Base-by-base conservation (phyloP, 2,113 vertebrate species). In the Pelusios castaneus region DNA sequence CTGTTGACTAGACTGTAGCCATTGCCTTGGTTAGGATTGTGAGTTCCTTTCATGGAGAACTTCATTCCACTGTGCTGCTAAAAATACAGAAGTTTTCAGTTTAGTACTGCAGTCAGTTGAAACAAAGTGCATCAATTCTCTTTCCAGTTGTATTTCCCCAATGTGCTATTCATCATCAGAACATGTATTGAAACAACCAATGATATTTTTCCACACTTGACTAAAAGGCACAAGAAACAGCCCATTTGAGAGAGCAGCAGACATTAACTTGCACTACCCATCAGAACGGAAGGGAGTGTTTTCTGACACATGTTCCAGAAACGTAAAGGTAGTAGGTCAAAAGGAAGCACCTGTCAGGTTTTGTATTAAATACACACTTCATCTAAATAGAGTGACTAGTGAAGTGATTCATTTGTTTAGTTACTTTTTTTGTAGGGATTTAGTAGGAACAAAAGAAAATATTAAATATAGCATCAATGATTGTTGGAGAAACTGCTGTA, bases 41-140 rank as follows among this genome's bases (percentile, higher is more conserved):
- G 99, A 94, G 98, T 98, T 97, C 98, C 98, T 97, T 99, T 99
- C 97, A 99, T 95, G 63, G 99, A 98, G 97, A 99, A 99, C 96
- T 99, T 99, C 95, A 98, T 98, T 94, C 98, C 98, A 5, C 94
- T 98, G 98, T 99, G 98, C 96, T 98, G 98, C 97, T 98, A 83
- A 56, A 94, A 79, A 91, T 45, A 97, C 67, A 56, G 34, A 84
- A 84, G 54, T 80, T 79, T 78, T 97, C 60, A 92, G 89, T 87
- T 91, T 82, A 90, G 80, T 43, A 47, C 91, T 31, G 84, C 2
- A 83, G 85, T 38, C 45, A 78, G 41, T 51, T 51, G 75, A 94
- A 89, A 85, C 13, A 73, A 85, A 84, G 56, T n/a, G 82, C 8
- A 60, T 22, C 84, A 76, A 34, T 43, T 41, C 0, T 5, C 80